A percentile compares a stretch with the other conserved stretches of the same genome.
phyloP scores from a whole-genome alignment of 2,797 vertebrate species.

The Molossus molossus region DNA sequence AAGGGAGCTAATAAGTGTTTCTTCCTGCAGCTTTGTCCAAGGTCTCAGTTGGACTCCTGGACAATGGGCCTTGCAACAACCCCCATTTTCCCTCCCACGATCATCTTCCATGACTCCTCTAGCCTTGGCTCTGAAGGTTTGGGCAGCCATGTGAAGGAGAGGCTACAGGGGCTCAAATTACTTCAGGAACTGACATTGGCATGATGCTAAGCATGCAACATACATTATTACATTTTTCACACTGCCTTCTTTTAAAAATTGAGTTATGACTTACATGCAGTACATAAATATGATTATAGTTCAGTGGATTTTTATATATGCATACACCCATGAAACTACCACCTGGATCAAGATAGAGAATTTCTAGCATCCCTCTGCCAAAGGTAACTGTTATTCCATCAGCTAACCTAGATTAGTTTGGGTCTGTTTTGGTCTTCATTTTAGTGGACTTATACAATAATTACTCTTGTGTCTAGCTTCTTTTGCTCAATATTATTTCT shows the following conservation, averaged over 20 bases:
- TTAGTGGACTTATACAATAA: background rate
- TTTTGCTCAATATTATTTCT: slow-evolving; percentile 24
- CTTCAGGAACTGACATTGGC: background rate
- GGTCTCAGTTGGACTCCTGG: background rate
- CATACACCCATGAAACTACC: background rate
- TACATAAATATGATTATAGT: background rate
- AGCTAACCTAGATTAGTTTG: background rate
- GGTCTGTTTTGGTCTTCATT: slow-evolving; percentile 39
- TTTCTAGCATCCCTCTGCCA: background rate
- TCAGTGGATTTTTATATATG: slow-evolving; percentile 18
- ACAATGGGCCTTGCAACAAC: background rate
- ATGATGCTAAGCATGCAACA: background rate
- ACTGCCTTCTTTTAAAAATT: background rate
- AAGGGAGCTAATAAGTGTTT: background rate
- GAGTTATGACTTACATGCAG: background rate
- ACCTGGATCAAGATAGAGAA: slow-evolving; percentile 12
- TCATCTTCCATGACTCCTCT: background rate
- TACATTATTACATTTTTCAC: background rate
- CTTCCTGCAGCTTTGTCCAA: slow-evolving; percentile 27
- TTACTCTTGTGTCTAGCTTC: background rate
- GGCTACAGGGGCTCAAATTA: background rate
- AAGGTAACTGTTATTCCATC: background rate
- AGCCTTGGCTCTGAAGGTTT: background rate
- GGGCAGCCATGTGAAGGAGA: background rate
- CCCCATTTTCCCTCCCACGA: background rate